A percentile compares a stretch with the other conserved stretches of the same genome.
These are phyloP conservation scores for Engraulis encrasicolus DNA, from an alignment of 2,113 vertebrate species.

Conservation along the genomic window DNA sequence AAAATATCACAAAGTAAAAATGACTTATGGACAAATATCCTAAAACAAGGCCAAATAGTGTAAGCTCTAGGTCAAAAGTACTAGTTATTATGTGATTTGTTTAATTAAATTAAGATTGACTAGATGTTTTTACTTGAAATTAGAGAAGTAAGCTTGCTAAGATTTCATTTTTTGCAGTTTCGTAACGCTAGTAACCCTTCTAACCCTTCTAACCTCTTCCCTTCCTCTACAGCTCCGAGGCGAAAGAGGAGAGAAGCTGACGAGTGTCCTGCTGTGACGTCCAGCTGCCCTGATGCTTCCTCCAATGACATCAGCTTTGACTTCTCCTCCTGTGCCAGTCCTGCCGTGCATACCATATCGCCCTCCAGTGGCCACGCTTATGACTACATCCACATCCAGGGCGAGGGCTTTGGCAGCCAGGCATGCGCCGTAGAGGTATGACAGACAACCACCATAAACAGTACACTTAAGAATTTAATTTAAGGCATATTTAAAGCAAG, in stretches of 20 bases:
- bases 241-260: slow-evolving; percentile 27
- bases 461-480: no score
- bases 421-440: slow-evolving; percentile 81
- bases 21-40: no score
- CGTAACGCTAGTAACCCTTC: neutral
- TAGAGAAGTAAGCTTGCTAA: no score
- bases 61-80: no score
- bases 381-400: slow-evolving; percentile 75
- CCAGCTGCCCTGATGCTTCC: slow-evolving; percentile 59
- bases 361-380: slow-evolving; percentile 76
- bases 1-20: no score
- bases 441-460: neutral
- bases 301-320: slow-evolving; percentile 62
- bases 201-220: no score
- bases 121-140: no score
- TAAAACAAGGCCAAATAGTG: no score
- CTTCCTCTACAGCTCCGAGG: slow-evolving; percentile 38
- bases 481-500: no score
- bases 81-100: no score
- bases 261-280: slow-evolving; percentile 58
- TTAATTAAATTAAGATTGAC: no score
- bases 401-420: slow-evolving; percentile 72
- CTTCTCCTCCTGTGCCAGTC: slow-evolving; percentile 73
- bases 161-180: no score
- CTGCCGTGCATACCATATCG: slow-evolving; percentile 73